Percentiles rank a stretch among this genome's conserved stretches.
phyloP scores from a whole-genome alignment of 2,888 invertebrate species.

The Meandrusa payeni region DNA sequence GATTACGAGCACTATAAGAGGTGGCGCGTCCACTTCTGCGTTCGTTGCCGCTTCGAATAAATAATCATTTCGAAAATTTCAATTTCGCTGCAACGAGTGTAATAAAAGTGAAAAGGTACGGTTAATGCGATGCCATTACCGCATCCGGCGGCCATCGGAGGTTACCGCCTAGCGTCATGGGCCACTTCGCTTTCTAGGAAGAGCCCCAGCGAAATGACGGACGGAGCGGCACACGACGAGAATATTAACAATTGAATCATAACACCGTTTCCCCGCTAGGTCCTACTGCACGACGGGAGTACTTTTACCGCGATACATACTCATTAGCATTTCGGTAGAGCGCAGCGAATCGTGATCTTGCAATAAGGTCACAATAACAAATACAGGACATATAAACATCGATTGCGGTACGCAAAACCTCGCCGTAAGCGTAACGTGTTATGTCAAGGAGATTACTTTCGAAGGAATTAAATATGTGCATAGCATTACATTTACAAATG shows the following conservation, averaged over 20 bases:
- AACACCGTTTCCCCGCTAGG: conserved; percentile 31
- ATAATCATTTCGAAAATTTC: conserved; percentile 12
- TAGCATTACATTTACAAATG: conserved; percentile 15
- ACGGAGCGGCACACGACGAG: conserved; percentile 44
- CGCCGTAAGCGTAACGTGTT: conserved; percentile 40
- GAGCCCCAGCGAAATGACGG: conserved; percentile 59
- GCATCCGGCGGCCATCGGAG: conserved; percentile 33
- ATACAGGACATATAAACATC: conserved; percentile 35
- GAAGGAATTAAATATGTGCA: conserved; percentile 34
- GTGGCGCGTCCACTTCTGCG: conserved; percentile 13
- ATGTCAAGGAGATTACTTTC: conserved; percentile 41
- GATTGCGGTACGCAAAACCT: conserved; percentile 39
- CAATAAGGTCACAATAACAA: conserved; percentile 41
- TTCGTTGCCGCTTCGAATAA: conserved; percentile 17
- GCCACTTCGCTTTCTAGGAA: conserved; percentile 72
- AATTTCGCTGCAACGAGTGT: conserved; percentile 24
- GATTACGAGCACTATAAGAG: background rate
- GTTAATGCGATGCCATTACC: conserved; percentile 50
- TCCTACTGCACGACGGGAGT: conserved; percentile 21
- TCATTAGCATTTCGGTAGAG: conserved; percentile 22
- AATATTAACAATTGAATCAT: conserved; percentile 55
- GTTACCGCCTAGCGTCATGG: conserved; percentile 53
- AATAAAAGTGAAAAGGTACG: conserved; percentile 71
- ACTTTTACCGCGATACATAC: conserved; percentile 24
- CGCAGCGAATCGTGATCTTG: conserved; percentile 30